These are phyloP conservation scores for Sardina pilchardus DNA, from an alignment of 2,113 vertebrate species.

Conservation along the genomic window DNA sequence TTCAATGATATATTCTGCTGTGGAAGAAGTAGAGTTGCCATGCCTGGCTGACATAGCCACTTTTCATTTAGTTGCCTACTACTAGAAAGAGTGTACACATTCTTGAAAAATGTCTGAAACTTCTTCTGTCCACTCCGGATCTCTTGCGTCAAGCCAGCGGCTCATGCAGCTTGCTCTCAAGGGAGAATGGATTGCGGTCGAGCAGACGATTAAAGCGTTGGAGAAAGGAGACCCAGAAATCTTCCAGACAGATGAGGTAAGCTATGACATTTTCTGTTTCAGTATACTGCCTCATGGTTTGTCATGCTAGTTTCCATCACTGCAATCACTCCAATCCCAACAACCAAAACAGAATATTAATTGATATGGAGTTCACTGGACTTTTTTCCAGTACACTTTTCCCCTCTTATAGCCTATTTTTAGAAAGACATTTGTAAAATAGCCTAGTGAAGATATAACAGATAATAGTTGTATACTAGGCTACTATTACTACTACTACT, in stretches of 20 bases:
- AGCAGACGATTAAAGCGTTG: constrained; percentile 50
- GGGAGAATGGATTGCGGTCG: constrained; percentile 50
- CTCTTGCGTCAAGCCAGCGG: neutral
- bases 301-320: neutral
- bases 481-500: too few relatives aligned
- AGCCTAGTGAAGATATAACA: too few relatives aligned
- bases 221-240: constrained; percentile 51
- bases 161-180: constrained; percentile 49
- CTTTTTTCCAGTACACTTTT: too few relatives aligned
- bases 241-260: constrained; percentile 39
- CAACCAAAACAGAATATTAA: neutral
- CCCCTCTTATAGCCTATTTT: neutral
- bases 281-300: neutral
- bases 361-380: neutral
- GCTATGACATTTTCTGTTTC: neutral
- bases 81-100: neutral
- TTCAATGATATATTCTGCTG: neutral
- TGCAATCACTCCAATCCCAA: too few relatives aligned
- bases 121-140: constrained; percentile 33
- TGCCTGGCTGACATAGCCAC: neutral
- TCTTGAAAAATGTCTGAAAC: constrained; percentile 47
- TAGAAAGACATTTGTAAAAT: too few relatives aligned
- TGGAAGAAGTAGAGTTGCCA: neutral
- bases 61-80: neutral
- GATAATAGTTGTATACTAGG: too few relatives aligned